Evolutionary conservation across 2,797 vertebrate species (phyloP), one percentile per base, ranked within the genome.

Genomic region (Cephalopachus bancanus): DNA sequence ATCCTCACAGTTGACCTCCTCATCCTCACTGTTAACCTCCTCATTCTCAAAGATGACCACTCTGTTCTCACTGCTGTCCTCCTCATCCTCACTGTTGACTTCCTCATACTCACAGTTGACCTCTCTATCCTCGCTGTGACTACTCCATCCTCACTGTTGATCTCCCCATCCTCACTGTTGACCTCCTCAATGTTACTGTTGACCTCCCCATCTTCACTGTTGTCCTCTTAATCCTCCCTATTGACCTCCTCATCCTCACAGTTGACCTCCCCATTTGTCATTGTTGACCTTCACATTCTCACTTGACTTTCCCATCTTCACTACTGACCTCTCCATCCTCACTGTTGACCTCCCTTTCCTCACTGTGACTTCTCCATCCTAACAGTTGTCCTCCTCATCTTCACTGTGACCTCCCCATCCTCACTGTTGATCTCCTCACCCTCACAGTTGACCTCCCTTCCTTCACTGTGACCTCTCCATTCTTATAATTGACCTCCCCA

Each of bases 21-120:
- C 4, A 0, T 1, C 19, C 49, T 84, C 83, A 53, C 26, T 16
- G 2, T 0, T 3, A 24, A 14, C 67, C 17, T 2, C 8, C 17
- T 2, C 2, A 1, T 0, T 59, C 59, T 37, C 44, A 53, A 17
- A 20, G 15, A 44, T 51, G 16, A 30, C n/a, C 20, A 5, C 51
- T 11, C 0, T 37, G 33, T 1, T 14, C 22, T 37, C 49, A 85
- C 19, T 44, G 44, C 44, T 5, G 44, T 44, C 44, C 44, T 44
- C 16, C 1, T 44, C 8, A 2, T 8, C 53, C 53, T 79, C 20
- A 24, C 37, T 24, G 20, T 12, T 24, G 20, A n/a, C 65, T 10
- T 22, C 64, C 2, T 5, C 44, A 1, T 1, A 1, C 55, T 80
- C 30, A n/a, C 26, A 15, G 19, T 44, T 59, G 44, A 69, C 67